Evolutionary conservation across 2,797 vertebrate species (phyloP).

Genomic region (Cynopterus sphinx): DNA sequence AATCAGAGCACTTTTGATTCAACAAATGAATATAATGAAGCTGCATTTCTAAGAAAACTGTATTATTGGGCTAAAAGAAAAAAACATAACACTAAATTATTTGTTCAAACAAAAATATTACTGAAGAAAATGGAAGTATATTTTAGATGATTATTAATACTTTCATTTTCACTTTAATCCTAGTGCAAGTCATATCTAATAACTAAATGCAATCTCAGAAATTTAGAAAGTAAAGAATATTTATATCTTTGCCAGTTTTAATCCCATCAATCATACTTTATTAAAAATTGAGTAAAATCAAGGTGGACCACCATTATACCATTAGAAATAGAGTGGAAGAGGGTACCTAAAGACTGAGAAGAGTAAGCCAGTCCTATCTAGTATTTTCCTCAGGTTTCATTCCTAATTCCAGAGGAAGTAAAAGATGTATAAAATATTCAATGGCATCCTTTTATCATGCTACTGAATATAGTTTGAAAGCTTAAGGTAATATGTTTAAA

Average conservation of each 20-base stretch:
- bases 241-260: slow-evolving; percentile 32
- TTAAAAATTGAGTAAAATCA: slow-evolving; percentile 25
- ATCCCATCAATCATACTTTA: background rate
- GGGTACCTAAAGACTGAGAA: background rate
- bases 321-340: slow-evolving; percentile 14
- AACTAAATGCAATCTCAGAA: background rate
- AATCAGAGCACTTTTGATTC: slow-evolving; percentile 53
- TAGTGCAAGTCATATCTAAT: slow-evolving; percentile 8
- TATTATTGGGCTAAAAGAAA: slow-evolving; percentile 22
- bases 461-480: slow-evolving; percentile 54
- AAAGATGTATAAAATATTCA: slow-evolving; percentile 49
- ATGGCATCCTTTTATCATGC: slow-evolving; percentile 31
- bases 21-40: slow-evolving; percentile 49
- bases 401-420: slow-evolving; percentile 25
- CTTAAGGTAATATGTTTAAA: slow-evolving; percentile 60
- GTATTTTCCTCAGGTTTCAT: background rate
- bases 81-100: slow-evolving; percentile 37
- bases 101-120: slow-evolving; percentile 47
- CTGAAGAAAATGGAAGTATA: slow-evolving; percentile 36
- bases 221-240: slow-evolving; percentile 30
- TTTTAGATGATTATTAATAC: slow-evolving; percentile 44
- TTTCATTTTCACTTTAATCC: slow-evolving; percentile 65
- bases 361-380: background rate
- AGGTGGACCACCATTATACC: background rate
- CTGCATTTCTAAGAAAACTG: slow-evolving; percentile 35